phyloP scores from a whole-genome alignment of 1,140 invertebrate species.

The Leptopilina clavipes region DNA sequence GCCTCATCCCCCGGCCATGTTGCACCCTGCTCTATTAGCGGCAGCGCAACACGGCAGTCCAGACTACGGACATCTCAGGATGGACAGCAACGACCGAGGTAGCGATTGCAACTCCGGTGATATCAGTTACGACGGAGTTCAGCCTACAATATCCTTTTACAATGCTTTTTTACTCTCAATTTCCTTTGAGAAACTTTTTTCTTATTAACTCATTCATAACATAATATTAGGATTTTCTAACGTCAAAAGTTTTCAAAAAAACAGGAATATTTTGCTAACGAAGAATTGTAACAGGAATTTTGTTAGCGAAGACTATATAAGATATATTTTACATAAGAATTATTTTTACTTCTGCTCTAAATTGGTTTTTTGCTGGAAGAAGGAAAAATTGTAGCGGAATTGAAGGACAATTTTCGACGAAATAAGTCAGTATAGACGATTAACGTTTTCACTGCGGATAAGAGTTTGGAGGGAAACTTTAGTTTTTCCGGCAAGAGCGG shows the following conservation, averaged over 20 bases:
- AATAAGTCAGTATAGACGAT: too few relatives aligned
- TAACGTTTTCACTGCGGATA: too few relatives aligned
- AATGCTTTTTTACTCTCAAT: constrained; percentile 62
- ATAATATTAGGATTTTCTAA: too few relatives aligned
- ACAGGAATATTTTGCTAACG: constrained; percentile 3
- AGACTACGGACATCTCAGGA: constrained; percentile 83
- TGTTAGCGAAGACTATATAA: background rate
- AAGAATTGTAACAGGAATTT: background rate
- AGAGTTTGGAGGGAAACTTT: constrained; percentile 36
- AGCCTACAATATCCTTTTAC: constrained; percentile 96
- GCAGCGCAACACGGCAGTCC: constrained; percentile 86
- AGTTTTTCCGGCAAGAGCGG: constrained; percentile 15
- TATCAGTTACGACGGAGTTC: constrained; percentile 90
- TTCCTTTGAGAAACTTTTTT: constrained; percentile 12
- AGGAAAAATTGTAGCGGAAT: constrained; percentile 27
- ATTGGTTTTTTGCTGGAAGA: too few relatives aligned
- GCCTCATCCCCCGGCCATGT: constrained; percentile 85
- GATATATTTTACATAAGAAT: too few relatives aligned
- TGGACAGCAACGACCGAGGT: constrained; percentile 88
- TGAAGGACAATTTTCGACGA: too few relatives aligned
- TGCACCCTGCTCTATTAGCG: constrained; percentile 86
- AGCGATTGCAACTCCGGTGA: constrained; percentile 92
- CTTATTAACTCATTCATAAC: background rate
- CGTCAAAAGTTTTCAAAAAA: too few relatives aligned
- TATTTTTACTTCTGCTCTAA: too few relatives aligned